Evolutionary conservation across 2,113 vertebrate species (phyloP), one percentile per base, ranked within the genome.

Genomic region (Indicator indicator): DNA sequence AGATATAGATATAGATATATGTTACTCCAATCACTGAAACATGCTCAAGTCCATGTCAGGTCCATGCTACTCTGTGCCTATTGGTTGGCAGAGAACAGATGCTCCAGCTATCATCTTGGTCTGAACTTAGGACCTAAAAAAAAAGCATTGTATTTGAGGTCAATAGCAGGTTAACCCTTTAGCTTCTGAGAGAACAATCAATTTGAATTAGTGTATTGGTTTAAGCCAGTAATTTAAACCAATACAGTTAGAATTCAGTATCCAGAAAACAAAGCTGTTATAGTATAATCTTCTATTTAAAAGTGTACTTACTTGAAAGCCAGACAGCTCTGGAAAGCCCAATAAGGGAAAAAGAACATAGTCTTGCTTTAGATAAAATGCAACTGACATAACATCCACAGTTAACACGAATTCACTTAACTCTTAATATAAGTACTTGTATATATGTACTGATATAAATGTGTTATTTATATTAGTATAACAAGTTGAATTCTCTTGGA

Each of bases 401-500:
- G 59, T 32, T 85, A 48, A 18, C 28, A 55, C 62, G 30, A 80
- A 71, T 77, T 86, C 50, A 56, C 50, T 94, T 87, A 65, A 28
- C 11, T 85, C n/a, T 67, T 33, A 36, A 19, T 40, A 30, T 58
- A 73, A n/a, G 69, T 73, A 40, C 17, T 12, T 69, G 23, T 69
- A 48, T 80, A 38, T 78, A 88, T 58, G 72, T 48, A 46, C 40
- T 77, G 52, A 58, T 91, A 77, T 13, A 28, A 86, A 80, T 70
- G 27, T 88, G 64, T 36, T 93, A 40, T 88, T 83, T 91, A 46
- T 94, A 44, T 72, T 82, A 56, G n/a, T n/a, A 4, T 68, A 69
- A 85, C 40, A 60, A 80, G 68, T 67, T 89, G 14, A 65, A 89
- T 86, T 83, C 44, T 32, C 55, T 92, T 87, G 63, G 62, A 92